Evolutionary conservation across 2,888 invertebrate genomes (phyloP), one percentile per base, ranked within the genome.

Genomic region (Leptinotarsa peninsularis): DNA sequence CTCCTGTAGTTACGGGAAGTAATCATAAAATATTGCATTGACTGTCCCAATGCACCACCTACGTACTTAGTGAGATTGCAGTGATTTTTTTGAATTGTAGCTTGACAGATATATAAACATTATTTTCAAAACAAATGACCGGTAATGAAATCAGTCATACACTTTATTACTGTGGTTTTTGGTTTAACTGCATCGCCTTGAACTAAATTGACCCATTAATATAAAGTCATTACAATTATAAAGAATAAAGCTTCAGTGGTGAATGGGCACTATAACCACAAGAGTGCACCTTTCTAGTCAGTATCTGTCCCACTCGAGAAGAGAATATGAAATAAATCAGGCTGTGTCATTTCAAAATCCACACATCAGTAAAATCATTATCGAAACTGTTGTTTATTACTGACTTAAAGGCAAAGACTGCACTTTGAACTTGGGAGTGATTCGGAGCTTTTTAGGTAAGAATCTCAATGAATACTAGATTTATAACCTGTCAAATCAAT

Each of bases 191-290:
- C 58, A 15, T 58, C 23, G 21, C 58, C 27, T 58, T 58, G 58
- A 58, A 27, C 58, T 58, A 58, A 18, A 23, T 58, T 23, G 23
- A 58, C 58, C 58, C 58, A 58, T 58, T 52, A 52, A 52, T 52
- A 52, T 52, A 17, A 52, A 15, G n/a, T 52, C 4, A 52, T 52
- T 52, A 52, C 52, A 14, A 58, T 13, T 23, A 23, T 58, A 27
- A 15, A 15, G 10, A 21, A 58, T 58, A 58, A 58, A 10, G 27
- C 23, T 23, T 10, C 0, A 58, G 21, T 58, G 14, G 23, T 21
- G 58, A 27, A 58, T 58, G 21, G 7, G 21, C 14, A 23, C 23
- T 14, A 21, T 58, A 3, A 21, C 3, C 58, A 58, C 18, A 14
- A 58, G 58, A 58, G 23, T 58, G 15, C 23, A 27, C 58, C 58